A percentile compares a stretch with the other conserved stretches of the same genome.
phyloP scores from a whole-genome alignment of 92 coral and sea anemone genomes.

The Plumapathes pennacea region DNA sequence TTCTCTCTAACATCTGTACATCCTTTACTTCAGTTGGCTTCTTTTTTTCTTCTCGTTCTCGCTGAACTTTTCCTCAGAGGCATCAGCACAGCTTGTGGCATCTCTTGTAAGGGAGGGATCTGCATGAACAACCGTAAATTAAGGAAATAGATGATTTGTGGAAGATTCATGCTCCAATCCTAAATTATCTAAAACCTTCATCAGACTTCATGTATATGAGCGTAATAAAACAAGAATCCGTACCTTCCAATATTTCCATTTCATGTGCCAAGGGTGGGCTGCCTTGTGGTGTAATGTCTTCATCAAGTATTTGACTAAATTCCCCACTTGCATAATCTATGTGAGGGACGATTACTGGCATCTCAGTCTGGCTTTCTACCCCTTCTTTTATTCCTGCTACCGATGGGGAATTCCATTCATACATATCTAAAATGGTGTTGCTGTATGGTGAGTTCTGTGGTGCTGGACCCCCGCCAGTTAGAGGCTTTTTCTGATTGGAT shows the following conservation, averaged over 20 bases:
- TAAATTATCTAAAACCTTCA: no score
- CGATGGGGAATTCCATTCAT: slow-evolving; percentile 8
- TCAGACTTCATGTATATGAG: no score
- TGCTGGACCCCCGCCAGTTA: slow-evolving; percentile 1
- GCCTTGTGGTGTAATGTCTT: neutral
- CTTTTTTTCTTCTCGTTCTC: neutral
- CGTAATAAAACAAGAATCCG: no score
- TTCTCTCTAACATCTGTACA: neutral
- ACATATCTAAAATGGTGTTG: slow-evolving; percentile 3
- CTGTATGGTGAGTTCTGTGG: slow-evolving; percentile 9
- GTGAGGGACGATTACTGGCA: neutral
- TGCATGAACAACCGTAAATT: slow-evolving; percentile 7
- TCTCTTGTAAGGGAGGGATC: slow-evolving; percentile 6
- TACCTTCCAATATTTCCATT: no score
- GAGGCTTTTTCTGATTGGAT: slow-evolving; percentile 1
- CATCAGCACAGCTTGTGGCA: neutral
- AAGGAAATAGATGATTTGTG: no score
- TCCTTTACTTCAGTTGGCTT: slow-evolving; percentile 1
- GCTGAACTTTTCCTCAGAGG: neutral
- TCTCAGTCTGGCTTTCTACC: slow-evolving; percentile 3
- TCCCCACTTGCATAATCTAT: neutral
- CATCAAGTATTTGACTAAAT: neutral
- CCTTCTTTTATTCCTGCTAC: slow-evolving; percentile 2
- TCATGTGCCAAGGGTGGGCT: neutral
- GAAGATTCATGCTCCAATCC: no score